Evolutionary conservation across 1,140 invertebrate genomes (phyloP).

Genomic region (Cydia splendana): DNA sequence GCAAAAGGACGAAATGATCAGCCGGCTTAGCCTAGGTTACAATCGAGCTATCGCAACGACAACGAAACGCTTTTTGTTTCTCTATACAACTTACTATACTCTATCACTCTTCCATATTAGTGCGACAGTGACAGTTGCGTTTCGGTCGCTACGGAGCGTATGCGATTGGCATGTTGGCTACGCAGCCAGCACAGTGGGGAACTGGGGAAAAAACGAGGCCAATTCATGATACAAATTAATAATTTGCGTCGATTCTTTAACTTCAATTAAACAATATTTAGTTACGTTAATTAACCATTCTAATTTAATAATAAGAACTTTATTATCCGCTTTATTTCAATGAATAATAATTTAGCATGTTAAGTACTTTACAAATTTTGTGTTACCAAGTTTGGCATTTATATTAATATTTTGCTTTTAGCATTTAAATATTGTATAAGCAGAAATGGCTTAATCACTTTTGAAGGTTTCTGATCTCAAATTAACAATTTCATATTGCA

Average conservation of each 20-base stretch:
- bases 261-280: neutral
- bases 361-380: neutral
- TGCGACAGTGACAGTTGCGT: too few species aligned
- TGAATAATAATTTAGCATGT: slow-evolving; percentile 6
- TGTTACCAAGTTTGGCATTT: neutral
- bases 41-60: too few species aligned
- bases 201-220: too few species aligned
- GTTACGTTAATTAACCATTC: neutral
- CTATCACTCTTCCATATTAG: too few species aligned
- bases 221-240: neutral
- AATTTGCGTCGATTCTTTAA: neutral
- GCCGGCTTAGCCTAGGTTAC: too few species aligned
- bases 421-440: neutral
- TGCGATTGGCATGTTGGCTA: too few species aligned
- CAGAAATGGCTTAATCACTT: neutral
- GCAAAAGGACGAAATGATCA: too few species aligned
- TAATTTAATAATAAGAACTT: neutral
- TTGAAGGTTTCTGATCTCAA: neutral
- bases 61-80: too few species aligned
- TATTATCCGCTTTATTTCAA: neutral
- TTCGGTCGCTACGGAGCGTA: too few species aligned
- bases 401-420: neutral
- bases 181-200: too few species aligned
- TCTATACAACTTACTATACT: too few species aligned
- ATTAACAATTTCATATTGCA: too few species aligned